These are phyloP conservation scores for Notolabrus celidotus DNA, from an alignment of 2,797 vertebrate species.

Conservation along the genomic window DNA sequence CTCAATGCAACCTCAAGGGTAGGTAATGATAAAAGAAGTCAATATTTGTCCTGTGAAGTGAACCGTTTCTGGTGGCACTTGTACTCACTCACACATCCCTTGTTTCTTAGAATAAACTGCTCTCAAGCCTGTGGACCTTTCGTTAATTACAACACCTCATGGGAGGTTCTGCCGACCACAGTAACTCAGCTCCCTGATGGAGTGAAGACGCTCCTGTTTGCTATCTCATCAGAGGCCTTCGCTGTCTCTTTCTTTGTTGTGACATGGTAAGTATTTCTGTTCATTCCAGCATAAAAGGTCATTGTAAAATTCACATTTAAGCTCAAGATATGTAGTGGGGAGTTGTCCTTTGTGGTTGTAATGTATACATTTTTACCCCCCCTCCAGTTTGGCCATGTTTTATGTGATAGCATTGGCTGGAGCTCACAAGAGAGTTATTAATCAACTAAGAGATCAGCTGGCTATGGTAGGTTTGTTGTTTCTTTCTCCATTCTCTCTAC, in stretches of 20 bases:
- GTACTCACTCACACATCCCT: neutral
- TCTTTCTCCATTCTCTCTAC: neutral
- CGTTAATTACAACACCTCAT: conserved; percentile 88
- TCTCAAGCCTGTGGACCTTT: conserved; percentile 95
- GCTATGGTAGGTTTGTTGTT: conserved; percentile 85
- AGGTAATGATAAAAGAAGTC: neutral
- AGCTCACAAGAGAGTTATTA: conserved; percentile 92
- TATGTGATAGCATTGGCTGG: conserved; percentile 94
- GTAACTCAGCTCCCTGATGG: conserved; percentile 80
- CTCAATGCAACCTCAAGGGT: neutral
- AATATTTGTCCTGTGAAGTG: conserved; percentile 1
- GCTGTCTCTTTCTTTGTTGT: conserved; percentile 93
- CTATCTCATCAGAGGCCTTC: conserved; percentile 91
- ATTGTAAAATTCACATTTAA: neutral
- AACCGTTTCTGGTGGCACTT: neutral
- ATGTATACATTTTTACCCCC: neutral
- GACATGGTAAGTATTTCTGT: conserved; percentile 84
- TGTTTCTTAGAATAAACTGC: conserved; percentile 85
- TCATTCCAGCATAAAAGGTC: neutral
- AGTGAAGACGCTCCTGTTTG: conserved; percentile 72
- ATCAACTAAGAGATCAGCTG: conserved; percentile 92
- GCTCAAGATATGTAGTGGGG: neutral
- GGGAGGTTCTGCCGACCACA: conserved; percentile 86
- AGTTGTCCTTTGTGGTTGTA: neutral
- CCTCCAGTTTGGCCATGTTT: conserved; percentile 92